Evolutionary conservation across 1,140 invertebrate species (phyloP).

Genomic region (Drosophila subobscura): DNA sequence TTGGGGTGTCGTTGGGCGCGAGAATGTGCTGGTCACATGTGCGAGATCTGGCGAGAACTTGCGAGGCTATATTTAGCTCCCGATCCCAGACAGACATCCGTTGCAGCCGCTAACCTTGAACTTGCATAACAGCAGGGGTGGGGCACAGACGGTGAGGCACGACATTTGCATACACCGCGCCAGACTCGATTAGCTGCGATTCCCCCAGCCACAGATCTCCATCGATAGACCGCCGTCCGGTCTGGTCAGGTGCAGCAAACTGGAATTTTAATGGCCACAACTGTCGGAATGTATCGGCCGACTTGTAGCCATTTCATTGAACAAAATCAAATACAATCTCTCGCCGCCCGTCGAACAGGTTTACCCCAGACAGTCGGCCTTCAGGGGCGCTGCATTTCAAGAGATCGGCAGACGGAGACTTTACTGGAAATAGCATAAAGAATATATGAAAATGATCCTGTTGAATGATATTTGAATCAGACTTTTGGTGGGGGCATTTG

Average conservation of each 20-base stretch:
- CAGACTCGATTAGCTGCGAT: constrained; percentile 17
- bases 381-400: background rate
- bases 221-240: constrained; percentile 34
- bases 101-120: constrained; percentile 59
- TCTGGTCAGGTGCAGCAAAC: constrained; percentile 69
- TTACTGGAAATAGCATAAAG: too few species aligned
- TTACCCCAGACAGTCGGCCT: background rate
- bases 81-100: constrained; percentile 39
- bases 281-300: constrained; percentile 68
- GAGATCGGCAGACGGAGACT: too few species aligned
- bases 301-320: constrained; percentile 32
- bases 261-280: constrained; percentile 64
- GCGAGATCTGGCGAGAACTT: constrained; percentile 38
- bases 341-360: constrained; percentile 20
- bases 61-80: constrained; percentile 24
- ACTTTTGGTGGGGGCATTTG: too few species aligned
- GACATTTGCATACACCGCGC: constrained; percentile 53
- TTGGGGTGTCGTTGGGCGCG: constrained; percentile 8
- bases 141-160: background rate
- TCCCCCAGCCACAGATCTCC: background rate
- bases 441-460: too few species aligned
- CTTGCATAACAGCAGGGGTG: constrained; percentile 21
- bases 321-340: constrained; percentile 10
- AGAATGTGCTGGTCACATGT: constrained; percentile 36
- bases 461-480: too few species aligned